Base-by-base conservation (phyloP, 2,888 invertebrate species). In the Drosophila quinaria region DNA sequence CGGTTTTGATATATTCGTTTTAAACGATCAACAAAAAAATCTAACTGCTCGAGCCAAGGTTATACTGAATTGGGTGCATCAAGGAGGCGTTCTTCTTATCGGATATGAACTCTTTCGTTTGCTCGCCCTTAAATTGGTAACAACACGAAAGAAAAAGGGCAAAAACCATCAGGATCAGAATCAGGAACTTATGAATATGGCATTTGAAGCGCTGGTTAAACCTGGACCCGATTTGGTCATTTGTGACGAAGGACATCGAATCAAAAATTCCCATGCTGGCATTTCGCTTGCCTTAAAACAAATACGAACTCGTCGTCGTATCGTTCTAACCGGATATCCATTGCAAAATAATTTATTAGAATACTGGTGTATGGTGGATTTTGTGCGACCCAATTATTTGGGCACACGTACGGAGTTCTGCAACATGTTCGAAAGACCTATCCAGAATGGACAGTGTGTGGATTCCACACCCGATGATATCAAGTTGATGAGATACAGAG, bases 341-440 rank as follows among this genome's bases (percentile, higher is more conserved):
- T 94, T 99, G 11, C 99, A 99, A 93, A 99, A 99, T 92, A 99
- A 99, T 92, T 94, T 99, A 17, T 93, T 98, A 62, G 98, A 98
- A 91, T 98, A 98, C 92, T 98, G 98, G 98, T 99, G 99, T 91
- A 99, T 99, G 99, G 98, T 99, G 0, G 99, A 99, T 92, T 99
- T 99, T 93, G 99, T 99, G 0, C 86, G 99, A 22, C 99, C 99
- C 0, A 98, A 98, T 93, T 99, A 98, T 93, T 94, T 99, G 41
- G 99, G 99, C 67, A 97, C 97, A 22, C 98, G 98, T 92, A 97
- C 98, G 0, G 98, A 99, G 92, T 99, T 99, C 92, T 96, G 97
- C 90, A 98, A 99, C 92, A 99, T 99, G 98, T 99, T 99, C 92
- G 99, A 99, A 91, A 94, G 98, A 13, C 99, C 99, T 0, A 99